A percentile compares a stretch with the other conserved stretches of the same genome.
These are phyloP conservation scores for Amphiprion percula DNA, from an alignment of 2,113 vertebrate genomes.

Conservation along the genomic window DNA sequence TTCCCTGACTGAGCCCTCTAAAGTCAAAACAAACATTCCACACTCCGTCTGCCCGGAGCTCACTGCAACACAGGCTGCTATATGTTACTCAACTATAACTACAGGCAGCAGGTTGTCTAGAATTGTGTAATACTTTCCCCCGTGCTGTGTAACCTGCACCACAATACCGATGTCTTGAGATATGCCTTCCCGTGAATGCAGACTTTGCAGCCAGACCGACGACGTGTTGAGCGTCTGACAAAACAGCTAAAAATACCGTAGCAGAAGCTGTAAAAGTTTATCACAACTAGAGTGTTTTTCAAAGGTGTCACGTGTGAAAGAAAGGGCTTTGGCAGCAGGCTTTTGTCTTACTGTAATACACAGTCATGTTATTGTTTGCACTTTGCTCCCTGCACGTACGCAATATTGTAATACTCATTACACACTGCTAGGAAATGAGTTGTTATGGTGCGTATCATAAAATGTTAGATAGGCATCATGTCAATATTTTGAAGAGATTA, in stretches of 20 bases:
- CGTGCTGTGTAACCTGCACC: constrained; percentile 8
- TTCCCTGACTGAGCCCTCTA: constrained; percentile 27
- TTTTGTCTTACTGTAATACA: not conserved
- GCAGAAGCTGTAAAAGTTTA: not conserved
- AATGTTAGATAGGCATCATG: constrained; percentile 22
- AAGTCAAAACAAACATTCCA: constrained; percentile 71
- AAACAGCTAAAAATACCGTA: not conserved
- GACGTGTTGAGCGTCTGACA: not conserved
- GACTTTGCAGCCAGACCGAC: not conserved
- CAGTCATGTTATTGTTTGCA: constrained; percentile 9
- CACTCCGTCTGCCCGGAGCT: constrained; percentile 28
- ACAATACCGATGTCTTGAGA: not conserved
- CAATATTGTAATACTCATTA: not conserved
- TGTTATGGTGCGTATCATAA: constrained; percentile 20
- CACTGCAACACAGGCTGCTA: constrained; percentile 56
- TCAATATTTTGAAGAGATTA: constrained; percentile 59
- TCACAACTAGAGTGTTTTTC: not conserved
- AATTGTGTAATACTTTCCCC: constrained; percentile 65
- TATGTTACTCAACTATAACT: constrained; percentile 65
- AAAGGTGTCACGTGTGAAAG: not conserved
- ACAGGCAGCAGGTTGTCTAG: constrained; percentile 43
- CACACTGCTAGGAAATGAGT: constrained; percentile 22
- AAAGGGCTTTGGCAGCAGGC: not conserved
- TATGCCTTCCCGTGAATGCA: not conserved
- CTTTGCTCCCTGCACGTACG: not conserved